Conservation (phyloP, 2,113 vertebrate species). For the Daboia siamensis region DNA sequence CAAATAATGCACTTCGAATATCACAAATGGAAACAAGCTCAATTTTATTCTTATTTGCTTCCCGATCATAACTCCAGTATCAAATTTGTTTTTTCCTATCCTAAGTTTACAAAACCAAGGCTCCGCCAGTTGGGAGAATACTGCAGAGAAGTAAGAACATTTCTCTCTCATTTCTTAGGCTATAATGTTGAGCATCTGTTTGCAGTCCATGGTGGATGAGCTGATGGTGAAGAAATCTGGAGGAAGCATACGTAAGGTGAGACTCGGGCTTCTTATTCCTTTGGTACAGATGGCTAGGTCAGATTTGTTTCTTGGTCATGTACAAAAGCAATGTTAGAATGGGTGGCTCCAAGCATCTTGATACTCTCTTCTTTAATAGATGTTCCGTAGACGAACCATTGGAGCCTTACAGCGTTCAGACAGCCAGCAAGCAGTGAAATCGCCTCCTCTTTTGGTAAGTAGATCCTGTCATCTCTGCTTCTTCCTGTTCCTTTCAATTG, state of each 20-base stretch:
- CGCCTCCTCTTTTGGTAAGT: constrained; percentile 90
- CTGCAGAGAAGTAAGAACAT: not conserved
- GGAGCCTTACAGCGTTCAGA: constrained; percentile 83
- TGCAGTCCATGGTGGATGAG: constrained; percentile 98
- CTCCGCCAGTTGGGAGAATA: rapidly evolving
- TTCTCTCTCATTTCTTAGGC: constrained; percentile 71
- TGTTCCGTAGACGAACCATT: constrained; percentile 84
- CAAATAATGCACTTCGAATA: not conserved
- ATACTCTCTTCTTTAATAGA: constrained; percentile 64
- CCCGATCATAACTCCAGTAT: not conserved
- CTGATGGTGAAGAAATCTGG: constrained; percentile 99
- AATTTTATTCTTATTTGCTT: not conserved
- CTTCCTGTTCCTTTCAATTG: not conserved
- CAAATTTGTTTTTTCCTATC: not conserved
- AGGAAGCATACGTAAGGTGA: constrained; percentile 95
- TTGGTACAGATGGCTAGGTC: not conserved
- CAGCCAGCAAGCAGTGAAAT: constrained; percentile 94
- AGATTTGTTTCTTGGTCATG: not conserved
- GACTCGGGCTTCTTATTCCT: not conserved
- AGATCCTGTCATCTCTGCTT: not conserved
- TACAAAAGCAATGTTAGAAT: not conserved
- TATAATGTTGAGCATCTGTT: constrained; percentile 99
- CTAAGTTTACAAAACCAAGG: not conserved
- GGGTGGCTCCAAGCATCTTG: not conserved
- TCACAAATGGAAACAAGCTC: not conserved